Base-by-base conservation (phyloP, 2,888 invertebrate genomes). In the Eupelmus urozonus region DNA sequence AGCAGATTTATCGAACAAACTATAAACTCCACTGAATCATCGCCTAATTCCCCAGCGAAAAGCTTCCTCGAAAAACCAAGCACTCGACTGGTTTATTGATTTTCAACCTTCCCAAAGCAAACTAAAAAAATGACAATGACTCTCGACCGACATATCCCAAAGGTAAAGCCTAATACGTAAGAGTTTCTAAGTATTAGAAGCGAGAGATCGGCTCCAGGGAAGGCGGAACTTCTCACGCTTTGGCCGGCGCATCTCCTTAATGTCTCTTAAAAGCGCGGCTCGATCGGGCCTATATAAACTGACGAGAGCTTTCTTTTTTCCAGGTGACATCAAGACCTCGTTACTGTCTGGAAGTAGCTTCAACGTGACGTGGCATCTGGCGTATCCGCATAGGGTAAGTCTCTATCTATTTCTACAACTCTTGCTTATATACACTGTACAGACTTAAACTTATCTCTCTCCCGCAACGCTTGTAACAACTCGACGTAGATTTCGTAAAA, bases 341-440 rank as follows among this genome's bases (percentile, higher is more conserved):
- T 91, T 97, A 85, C 89, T 95, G 80, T 93, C 96, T 20, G 97
- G 97, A 71, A 94, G 96, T 80, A 93, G 93, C 81, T 94, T 98
- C 86, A 97, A 95, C 90, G 95, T 97, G 65, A 94, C 96, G 80
- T 98, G 98, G 98, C 97, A 97, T 90, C 92, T 98, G 85, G 96
- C 97, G 13, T 98, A 97, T 91, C 96, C 98, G 4, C 98, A 98
- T 88, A 92, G 93, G 91, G 96, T 96, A 91, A 93, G 94, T 55
- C 55, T 55, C 9, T n/a, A 55, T n/a, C 11, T 1, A 18, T 18
- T 16, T 60, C 3, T 66, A 27, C 16, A 51, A 4, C 3, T 16
- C n/a, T 62, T 40, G 42, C 23, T 18, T 18, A 34, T 34, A 62
- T 79, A 55, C 49, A 57, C 20, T 0, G 13, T 16, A 3, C 45